Percentiles rank a stretch among this genome's conserved stretches.
These are phyloP conservation scores for Odontomyia ornata DNA, from an alignment of 2,888 invertebrate genomes.

Conservation along the genomic window DNA sequence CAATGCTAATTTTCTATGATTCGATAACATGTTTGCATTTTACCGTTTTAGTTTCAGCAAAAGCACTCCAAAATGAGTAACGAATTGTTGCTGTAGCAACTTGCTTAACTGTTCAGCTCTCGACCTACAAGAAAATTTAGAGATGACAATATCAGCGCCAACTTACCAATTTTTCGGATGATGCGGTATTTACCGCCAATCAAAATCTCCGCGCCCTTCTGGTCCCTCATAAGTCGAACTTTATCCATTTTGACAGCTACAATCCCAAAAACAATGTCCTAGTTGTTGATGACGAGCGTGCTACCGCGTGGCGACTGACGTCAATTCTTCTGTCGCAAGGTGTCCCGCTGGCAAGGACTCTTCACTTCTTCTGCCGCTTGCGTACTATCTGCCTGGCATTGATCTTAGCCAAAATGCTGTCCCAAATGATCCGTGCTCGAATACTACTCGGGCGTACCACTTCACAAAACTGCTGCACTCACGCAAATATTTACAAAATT, in stretches of 20 bases:
- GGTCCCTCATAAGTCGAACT: conserved; percentile 60
- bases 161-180: conserved; percentile 89
- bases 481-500: not conserved
- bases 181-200: conserved; percentile 94
- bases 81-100: no score
- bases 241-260: conserved; percentile 57
- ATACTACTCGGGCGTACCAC: not conserved
- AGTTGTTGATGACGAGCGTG: not conserved
- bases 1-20: no score
- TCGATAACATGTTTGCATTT: no score
- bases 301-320: not conserved
- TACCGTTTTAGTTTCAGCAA: no score
- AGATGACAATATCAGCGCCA: not conserved
- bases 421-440: not conserved
- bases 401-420: not conserved
- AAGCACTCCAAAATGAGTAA: no score
- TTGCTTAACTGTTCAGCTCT: no score
- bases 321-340: not conserved
- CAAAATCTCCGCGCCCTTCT: conserved; percentile 72
- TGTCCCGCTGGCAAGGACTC: conserved; percentile 1
- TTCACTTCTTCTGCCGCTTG: not conserved
- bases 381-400: not conserved
- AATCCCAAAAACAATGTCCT: not conserved
- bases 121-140: not conserved
- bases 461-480: not conserved